Conservation (phyloP, 37 sponge, comb jelly and placozoan species). For the Ianthella basta region DNA sequence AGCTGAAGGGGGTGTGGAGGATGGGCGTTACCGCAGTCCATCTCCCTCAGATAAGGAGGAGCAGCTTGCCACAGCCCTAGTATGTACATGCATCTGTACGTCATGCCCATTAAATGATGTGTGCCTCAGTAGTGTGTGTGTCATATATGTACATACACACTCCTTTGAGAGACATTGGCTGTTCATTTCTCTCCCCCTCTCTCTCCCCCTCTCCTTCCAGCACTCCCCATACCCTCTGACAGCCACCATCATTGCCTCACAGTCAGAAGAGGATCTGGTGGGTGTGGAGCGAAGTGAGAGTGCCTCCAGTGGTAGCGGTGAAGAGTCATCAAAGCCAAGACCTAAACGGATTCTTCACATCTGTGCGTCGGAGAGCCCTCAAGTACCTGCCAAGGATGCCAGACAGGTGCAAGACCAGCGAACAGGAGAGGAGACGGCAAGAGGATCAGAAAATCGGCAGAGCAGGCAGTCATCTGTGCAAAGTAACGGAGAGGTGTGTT, state of each 20-base stretch:
- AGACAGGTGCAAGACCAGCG: background rate
- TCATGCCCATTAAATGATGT: too few relatives aligned
- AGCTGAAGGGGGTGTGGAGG: too few relatives aligned
- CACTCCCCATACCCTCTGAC: conserved; percentile 56
- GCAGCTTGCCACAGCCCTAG: too few relatives aligned
- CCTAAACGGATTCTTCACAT: background rate
- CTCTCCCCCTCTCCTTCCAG: conserved; percentile 24
- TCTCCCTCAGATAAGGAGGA: too few relatives aligned
- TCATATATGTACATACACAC: too few relatives aligned
- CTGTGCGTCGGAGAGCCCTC: background rate
- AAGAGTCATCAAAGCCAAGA: background rate
- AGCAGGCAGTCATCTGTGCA: background rate
- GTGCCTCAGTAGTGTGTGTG: too few relatives aligned
- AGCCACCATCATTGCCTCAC: conserved; percentile 48
- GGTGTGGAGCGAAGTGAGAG: conserved; percentile 25
- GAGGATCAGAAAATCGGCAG: background rate
- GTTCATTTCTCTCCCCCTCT: too few relatives aligned
- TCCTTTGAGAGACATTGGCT: too few relatives aligned
- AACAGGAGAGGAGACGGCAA: background rate
- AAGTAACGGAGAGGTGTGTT: conserved; percentile 10
- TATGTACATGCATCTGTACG: too few relatives aligned
- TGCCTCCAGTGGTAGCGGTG: conserved; percentile 18
- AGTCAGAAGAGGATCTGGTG: conserved; percentile 18
- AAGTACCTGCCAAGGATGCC: background rate
- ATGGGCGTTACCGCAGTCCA: too few relatives aligned